These are phyloP conservation scores for Fragum sueziense DNA, from an alignment of 2,888 invertebrate genomes.

Conservation along the genomic window DNA sequence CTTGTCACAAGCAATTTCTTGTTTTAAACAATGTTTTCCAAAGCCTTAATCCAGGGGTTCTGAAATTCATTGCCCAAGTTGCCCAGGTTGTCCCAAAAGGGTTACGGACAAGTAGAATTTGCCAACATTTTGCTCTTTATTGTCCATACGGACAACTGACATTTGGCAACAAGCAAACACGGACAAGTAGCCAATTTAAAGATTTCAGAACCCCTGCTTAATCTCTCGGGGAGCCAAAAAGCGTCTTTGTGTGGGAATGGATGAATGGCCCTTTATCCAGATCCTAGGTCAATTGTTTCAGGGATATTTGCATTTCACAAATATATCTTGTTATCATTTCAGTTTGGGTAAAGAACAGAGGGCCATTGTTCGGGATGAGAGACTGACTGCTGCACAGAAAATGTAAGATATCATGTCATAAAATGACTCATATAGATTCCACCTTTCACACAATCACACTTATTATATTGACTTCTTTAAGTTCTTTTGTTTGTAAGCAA, in stretches of 20 bases:
- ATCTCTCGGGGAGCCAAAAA: background rate
- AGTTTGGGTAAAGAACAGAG: slow-evolving; percentile 45
- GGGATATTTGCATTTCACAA: background rate
- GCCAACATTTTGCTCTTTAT: too few relatives aligned
- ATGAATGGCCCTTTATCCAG: background rate
- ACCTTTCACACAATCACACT: background rate
- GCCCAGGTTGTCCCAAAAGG: too few relatives aligned
- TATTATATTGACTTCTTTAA: background rate
- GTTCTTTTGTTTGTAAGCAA: background rate
- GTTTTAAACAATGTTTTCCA: too few relatives aligned
- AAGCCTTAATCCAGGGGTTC: too few relatives aligned
- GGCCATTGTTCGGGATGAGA: slow-evolving; percentile 39
- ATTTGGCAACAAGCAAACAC: background rate
- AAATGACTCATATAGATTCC: background rate
- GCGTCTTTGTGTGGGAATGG: too few relatives aligned
- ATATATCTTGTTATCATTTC: slow-evolving; percentile 12
- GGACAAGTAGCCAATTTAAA: too few relatives aligned
- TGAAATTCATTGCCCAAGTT: too few relatives aligned
- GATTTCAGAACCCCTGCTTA: too few relatives aligned
- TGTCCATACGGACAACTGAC: background rate
- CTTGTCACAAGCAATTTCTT: too few relatives aligned
- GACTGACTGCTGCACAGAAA: slow-evolving; percentile 47
- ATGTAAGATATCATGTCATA: slow-evolving; percentile 39
- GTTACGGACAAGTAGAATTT: too few relatives aligned
- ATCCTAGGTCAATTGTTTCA: background rate